Base-by-base conservation (phyloP, 1,140 invertebrate genomes). In the Tetranychus urticae region DNA sequence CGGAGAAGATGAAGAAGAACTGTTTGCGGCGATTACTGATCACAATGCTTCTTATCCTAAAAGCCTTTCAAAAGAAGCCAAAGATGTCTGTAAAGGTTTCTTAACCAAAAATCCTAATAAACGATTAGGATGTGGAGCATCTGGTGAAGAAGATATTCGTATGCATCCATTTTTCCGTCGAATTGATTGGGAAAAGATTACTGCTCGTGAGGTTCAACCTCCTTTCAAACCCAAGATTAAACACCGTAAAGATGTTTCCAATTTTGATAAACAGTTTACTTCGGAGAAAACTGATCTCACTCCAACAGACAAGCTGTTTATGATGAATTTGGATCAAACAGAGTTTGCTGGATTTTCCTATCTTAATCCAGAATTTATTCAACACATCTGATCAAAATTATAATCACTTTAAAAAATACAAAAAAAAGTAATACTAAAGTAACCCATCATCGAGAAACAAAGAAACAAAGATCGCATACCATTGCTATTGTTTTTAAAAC, bases 321-420 rank as follows among this genome's bases (percentile, higher is more conserved):
- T 98, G 81, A 98, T 98, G 93, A 98, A 98, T 73, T 78, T 97
- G 66, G 92, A 97, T 78, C 91, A 97, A 75, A 94, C 88, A n/a
- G 92, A 97, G 77, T 99, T 99, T 75, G 83, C 87, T 76, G 93
- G 93, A 59, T 99, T 99, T 78, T 96, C 92, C 52, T 98, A 87
- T 75, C 80, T 97, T 66, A 99, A 99, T 77, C 86, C 90, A 6
- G 90, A 94, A 73, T 94, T 82, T 72, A 80, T 92, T 65, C 85
- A 89, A 72, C 85, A 88, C 69, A 80, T 90, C 39, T 72, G 67
- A 60, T 42, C 39, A 42, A 42, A 42, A 42, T 42, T 10, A 42
- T 6, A 42, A 42, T 42, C 23, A 23, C 23, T 23, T 23, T 23
- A 23, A 23, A 23, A 23, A 23, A 23, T 23, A 23, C 23, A 23